Conservation (phyloP, 2,888 invertebrate genomes). For the Caenorhabditis zanzibari region DNA sequence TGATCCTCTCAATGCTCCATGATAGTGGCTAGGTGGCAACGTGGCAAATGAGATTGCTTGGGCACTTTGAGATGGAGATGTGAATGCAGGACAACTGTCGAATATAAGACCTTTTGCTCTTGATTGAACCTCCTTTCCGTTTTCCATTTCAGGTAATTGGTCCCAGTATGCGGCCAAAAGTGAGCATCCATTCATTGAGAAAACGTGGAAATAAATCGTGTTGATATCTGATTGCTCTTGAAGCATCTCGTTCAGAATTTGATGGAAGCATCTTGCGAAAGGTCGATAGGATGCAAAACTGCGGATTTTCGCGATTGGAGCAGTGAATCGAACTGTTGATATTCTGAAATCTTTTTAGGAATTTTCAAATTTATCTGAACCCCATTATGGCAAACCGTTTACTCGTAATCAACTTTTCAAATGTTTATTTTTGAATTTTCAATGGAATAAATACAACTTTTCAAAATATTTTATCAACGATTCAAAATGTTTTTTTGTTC, state of each 20-base stretch:
- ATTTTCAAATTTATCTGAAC: too few species aligned
- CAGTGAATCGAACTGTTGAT: slow-evolving; percentile 79
- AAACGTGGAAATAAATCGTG: slow-evolving; percentile 68
- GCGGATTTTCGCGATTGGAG: slow-evolving; percentile 78
- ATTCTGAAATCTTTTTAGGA: slow-evolving; percentile 67
- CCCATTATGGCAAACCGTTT: too few species aligned
- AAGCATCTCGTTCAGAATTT: slow-evolving; percentile 46
- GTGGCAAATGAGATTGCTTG: slow-evolving; percentile 81
- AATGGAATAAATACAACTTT: too few species aligned
- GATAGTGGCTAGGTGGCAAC: slow-evolving; percentile 75
- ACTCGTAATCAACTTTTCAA: too few species aligned
- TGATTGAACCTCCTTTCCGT: slow-evolving; percentile 70
- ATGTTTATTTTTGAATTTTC: too few species aligned
- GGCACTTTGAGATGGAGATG: slow-evolving; percentile 78
- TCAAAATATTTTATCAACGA: too few species aligned
- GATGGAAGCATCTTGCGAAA: slow-evolving; percentile 71
- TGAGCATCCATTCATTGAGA: slow-evolving; percentile 79
- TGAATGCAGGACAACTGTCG: slow-evolving; percentile 81
- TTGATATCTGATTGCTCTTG: slow-evolving; percentile 16
- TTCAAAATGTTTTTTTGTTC: too few species aligned
- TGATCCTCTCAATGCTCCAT: slow-evolving; percentile 69
- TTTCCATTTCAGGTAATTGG: slow-evolving; percentile 62
- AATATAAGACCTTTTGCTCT: slow-evolving; percentile 79
- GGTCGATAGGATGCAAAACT: slow-evolving; percentile 75
- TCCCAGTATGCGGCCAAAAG: slow-evolving; percentile 80